Evolutionary conservation across 2,888 invertebrate species (phyloP), one percentile per base, ranked within the genome.

Genomic region (Cerceris ruficornis): DNA sequence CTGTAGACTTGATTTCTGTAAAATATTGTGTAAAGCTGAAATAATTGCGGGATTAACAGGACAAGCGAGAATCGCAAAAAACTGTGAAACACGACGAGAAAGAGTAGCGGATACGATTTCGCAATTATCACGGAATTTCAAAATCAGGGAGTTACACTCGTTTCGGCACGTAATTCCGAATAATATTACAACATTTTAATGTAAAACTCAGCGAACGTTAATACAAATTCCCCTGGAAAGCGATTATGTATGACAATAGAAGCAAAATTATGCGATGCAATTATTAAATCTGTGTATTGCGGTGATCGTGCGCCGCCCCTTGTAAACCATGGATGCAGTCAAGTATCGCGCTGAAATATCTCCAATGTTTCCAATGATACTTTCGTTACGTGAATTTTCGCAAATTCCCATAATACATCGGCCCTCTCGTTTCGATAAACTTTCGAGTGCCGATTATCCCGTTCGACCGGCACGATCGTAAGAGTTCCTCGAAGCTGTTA

Each of bases 271-370:
- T 74, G 69, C 69, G 66, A 43, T 54, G 58, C 66, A 65, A 66
- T 79, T 77, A 79, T 74, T 77, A 79, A 79, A 77, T 79, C 73
- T 68, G 52, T 77, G 77, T 52, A 55, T 50, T 42, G 68, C 41
- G 43, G n/a, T 11, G 9, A 42, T 41, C 13, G 14, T 8, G 73
- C 49, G 39, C 17, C 50, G 13, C 42, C 60, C 28, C 52, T 60
- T 62, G 15, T 66, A 71, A 71, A 75, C 72, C 49, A 50, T 28
- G 73, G n/a, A 66, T 28, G 41, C 49, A 4, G 52, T 43, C 11
- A 57, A 58, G 54, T 67, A 77, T 28, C 69, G 66, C 62, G 69
- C 67, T 69, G 62, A 77, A 79, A 66, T 74, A 69, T 77, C 77
- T 77, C 69, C 50, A 28, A 4, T 28, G 43, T 74, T 66, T 61